Conservation (phyloP, 2,113 vertebrate genomes). For the Sigmodon hispidus region DNA sequence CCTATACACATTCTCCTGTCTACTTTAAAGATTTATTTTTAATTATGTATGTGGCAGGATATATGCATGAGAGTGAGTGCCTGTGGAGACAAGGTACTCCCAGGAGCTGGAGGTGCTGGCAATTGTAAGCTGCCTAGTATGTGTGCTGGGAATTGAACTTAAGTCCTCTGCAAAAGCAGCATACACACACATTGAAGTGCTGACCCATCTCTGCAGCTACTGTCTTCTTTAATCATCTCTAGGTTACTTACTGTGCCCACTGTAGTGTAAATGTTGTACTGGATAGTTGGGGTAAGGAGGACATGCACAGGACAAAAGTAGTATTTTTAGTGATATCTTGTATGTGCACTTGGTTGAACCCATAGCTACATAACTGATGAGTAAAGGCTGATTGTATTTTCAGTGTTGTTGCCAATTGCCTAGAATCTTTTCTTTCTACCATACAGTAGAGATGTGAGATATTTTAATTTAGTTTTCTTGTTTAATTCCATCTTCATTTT, state of each 20-base stretch:
- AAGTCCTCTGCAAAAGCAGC: background rate
- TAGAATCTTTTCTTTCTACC: background rate
- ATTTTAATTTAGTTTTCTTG: background rate
- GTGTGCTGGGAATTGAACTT: background rate
- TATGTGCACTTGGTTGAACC: background rate
- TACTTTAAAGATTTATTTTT: background rate
- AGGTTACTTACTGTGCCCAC: background rate
- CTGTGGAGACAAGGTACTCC: background rate
- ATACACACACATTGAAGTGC: background rate
- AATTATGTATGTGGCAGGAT: background rate
- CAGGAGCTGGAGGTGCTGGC: background rate
- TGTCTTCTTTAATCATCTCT: background rate
- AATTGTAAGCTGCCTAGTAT: background rate
- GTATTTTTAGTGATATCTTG: background rate
- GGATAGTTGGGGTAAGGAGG: background rate
- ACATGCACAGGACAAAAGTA: background rate
- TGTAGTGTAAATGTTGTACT: background rate
- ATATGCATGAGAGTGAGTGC: background rate
- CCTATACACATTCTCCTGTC: background rate
- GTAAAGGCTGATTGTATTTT: background rate
- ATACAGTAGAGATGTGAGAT: background rate
- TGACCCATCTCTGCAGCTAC: background rate
- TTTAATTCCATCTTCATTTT: background rate
- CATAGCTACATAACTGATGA: background rate
- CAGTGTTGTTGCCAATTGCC: slow-evolving; percentile 12